phyloP scores from a whole-genome alignment of 2,797 vertebrate species.

The Lepilemur septentrionalis region DNA sequence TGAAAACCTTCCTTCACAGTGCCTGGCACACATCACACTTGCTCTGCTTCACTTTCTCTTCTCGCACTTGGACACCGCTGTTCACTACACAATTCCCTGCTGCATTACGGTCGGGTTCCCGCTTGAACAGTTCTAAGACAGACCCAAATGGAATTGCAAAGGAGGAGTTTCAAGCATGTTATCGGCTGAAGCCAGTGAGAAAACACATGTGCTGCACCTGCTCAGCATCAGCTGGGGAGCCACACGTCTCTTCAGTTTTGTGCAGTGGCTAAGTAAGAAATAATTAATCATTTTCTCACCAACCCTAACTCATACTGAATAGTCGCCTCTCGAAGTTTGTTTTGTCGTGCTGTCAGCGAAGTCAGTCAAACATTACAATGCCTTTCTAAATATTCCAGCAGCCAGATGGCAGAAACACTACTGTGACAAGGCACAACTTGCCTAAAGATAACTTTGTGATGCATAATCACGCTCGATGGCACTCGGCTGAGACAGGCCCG shows the following conservation, averaged over 20 bases:
- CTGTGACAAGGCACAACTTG: slow-evolving; percentile 39
- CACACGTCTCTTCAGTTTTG: fast-evolving
- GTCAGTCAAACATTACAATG: slow-evolving; percentile 66
- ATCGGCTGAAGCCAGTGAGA: background rate
- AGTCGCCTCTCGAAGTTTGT: slow-evolving; percentile 48
- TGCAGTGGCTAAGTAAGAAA: background rate
- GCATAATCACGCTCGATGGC: background rate
- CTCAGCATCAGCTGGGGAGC: background rate
- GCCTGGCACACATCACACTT: background rate
- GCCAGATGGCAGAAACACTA: slow-evolving; percentile 56
- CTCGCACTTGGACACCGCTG: background rate
- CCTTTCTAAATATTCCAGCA: slow-evolving; percentile 65
- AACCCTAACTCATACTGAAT: background rate
- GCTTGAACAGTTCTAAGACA: slow-evolving; percentile 4
- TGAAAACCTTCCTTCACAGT: background rate
- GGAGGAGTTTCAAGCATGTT: background rate
- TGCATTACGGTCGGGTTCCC: background rate
- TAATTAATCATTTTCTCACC: slow-evolving; percentile 45
- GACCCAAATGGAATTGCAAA: background rate
- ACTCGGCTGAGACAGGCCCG: background rate
- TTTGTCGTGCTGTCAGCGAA: slow-evolving; percentile 57
- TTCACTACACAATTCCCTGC: background rate
- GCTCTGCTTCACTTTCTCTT: background rate
- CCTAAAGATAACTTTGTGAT: slow-evolving; percentile 59
- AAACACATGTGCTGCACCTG: background rate